Evolutionary conservation across 2,797 vertebrate genomes (phyloP).

Genomic region (Sebastes wilsoni): DNA sequence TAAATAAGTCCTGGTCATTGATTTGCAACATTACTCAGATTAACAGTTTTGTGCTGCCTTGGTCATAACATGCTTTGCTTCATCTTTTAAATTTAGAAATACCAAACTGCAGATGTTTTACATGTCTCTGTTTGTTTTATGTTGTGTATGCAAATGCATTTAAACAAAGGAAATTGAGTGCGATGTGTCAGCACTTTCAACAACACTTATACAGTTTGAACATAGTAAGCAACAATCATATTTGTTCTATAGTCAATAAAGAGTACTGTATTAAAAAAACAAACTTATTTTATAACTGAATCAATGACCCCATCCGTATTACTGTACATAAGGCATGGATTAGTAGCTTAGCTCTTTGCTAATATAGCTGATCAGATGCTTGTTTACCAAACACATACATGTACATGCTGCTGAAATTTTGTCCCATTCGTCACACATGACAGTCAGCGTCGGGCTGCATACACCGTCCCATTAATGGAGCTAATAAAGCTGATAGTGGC

Average conservation of each 20-base stretch:
- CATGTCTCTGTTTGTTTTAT: neutral
- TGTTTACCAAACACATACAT: neutral
- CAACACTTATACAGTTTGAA: neutral
- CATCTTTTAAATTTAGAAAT: neutral
- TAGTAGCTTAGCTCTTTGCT: too few relatives aligned
- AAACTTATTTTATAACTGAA: too few relatives aligned
- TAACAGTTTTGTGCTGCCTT: neutral
- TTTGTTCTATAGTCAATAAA: fast-evolving
- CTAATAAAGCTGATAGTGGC: neutral
- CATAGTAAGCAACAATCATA: too few relatives aligned
- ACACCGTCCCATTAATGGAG: neutral
- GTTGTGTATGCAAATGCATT: neutral
- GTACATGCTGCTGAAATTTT: neutral
- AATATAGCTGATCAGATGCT: neutral
- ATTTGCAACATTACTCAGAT: neutral
- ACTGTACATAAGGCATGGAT: too few relatives aligned
- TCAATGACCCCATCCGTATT: too few relatives aligned
- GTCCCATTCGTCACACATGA: neutral
- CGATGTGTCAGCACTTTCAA: neutral
- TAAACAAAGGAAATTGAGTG: neutral
- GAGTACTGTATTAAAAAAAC: too few relatives aligned
- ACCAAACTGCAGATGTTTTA: neutral
- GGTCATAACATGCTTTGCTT: neutral
- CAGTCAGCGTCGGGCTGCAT: neutral
- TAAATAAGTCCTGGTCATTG: too few relatives aligned